These are phyloP conservation scores for Camponotus fellah DNA, from an alignment of 2,888 invertebrate species.

Conservation along the genomic window DNA sequence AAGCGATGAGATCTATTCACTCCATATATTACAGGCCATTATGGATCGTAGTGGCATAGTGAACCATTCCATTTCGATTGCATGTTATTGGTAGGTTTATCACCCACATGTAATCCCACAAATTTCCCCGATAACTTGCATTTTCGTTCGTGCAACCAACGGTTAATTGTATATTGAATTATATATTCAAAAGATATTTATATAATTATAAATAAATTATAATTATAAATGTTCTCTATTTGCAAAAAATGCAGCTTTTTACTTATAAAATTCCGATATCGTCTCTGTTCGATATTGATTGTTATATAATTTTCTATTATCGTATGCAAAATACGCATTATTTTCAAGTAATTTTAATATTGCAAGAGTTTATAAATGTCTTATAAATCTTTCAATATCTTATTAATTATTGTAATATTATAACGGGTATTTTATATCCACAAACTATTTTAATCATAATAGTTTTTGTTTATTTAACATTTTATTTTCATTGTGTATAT, in stretches of 20 bases:
- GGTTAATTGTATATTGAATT: background rate
- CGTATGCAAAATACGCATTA: no score
- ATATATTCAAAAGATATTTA: background rate
- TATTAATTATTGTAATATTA: background rate
- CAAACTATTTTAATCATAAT: no score
- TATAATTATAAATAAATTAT: background rate
- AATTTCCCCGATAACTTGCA: slow-evolving; percentile 69
- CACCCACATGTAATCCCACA: slow-evolving; percentile 18
- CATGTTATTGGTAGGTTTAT: slow-evolving; percentile 68
- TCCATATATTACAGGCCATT: slow-evolving; percentile 78
- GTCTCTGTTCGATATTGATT: background rate
- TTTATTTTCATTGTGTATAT: no score
- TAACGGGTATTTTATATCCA: no score
- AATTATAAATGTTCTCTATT: background rate
- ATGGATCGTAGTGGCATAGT: slow-evolving; percentile 72
- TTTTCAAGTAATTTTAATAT: background rate
- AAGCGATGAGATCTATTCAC: slow-evolving; percentile 81
- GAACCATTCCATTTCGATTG: slow-evolving; percentile 76
- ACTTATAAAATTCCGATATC: background rate
- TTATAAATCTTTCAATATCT: no score
- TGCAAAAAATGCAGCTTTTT: background rate
- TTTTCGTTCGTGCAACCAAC: background rate
- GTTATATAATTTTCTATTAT: background rate
- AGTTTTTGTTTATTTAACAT: no score
- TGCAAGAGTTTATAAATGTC: background rate